Evolutionary conservation across 2,797 vertebrate genomes (phyloP), one percentile per base, ranked within the genome.

Genomic region (Gobionotothen gibberifrons): DNA sequence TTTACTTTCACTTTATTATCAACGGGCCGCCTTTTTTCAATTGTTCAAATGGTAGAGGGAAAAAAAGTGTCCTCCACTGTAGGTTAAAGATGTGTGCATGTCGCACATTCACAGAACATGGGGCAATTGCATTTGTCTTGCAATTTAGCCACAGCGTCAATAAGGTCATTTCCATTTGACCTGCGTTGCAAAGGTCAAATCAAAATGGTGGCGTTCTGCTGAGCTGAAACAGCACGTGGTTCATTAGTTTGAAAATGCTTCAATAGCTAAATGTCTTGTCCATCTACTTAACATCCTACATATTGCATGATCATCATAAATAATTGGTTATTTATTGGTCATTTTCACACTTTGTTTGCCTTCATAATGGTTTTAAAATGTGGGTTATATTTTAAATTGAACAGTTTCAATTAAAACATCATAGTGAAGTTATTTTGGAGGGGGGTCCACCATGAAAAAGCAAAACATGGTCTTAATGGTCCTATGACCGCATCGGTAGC

Each of bases 11-110:
- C 12, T 36, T 19, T 39, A 42, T 60, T 47, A 59, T 62, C 43
- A 74, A 3, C 40, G 66, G 51, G 53, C 19, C 67, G 42, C 58
- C 21, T 46, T 57, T 48, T 72, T 54, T 55, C 21, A 67, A 53
- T n/a, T 43, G 8, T 73, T 53, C 3, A 60, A 60, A 68, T 44
- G 10, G 19, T 5, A 13, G 10, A 46, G 32, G 21, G 3, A 14
- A 21, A 32, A 54, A 10, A 16, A 19, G 13, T 8, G 0, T 39
- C 15, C 43, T 57, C 46, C 0, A 0, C 17, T 9, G 22, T 17
- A 9, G 26, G 15, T 46, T 19, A 54, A 40, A 61, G n/a, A 32
- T 49, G 5, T 58, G n/a, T 29, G 64, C 58, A 49, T 57, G 29
- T 43, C 59, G 53, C 21, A 22, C 1, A 14, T 11, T 19, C 39